Evolutionary conservation across 2,888 invertebrate species (phyloP).

Genomic region (Caenorhabditis sp.): DNA sequence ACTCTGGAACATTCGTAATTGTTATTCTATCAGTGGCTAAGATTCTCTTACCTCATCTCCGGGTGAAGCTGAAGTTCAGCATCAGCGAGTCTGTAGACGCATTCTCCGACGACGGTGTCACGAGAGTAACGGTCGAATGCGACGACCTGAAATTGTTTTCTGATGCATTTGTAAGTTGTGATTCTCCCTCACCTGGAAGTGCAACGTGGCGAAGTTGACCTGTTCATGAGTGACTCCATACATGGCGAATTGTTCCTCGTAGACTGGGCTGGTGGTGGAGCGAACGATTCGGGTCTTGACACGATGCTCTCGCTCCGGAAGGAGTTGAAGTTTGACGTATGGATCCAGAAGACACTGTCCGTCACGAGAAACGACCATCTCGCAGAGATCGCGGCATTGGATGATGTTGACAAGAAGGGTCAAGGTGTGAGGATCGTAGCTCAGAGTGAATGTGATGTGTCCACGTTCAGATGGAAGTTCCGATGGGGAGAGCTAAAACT

Average conservation of each 20-base stretch:
- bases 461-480: slow-evolving; percentile 78
- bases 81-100: slow-evolving; percentile 87
- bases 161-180: not conserved
- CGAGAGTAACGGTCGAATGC: slow-evolving; percentile 98
- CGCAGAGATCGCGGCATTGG: slow-evolving; percentile 79
- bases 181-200: slow-evolving; percentile 87
- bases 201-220: slow-evolving; percentile 89
- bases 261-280: slow-evolving; percentile 96
- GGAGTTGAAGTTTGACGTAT: slow-evolving; percentile 96
- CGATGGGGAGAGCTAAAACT: slow-evolving; percentile 71
- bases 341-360: slow-evolving; percentile 88
- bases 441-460: slow-evolving; percentile 77
- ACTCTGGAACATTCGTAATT: slow-evolving; percentile 51
- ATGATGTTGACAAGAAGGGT: slow-evolving; percentile 81
- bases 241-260: slow-evolving; percentile 99
- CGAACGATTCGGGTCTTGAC: slow-evolving; percentile 89
- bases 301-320: slow-evolving; percentile 86
- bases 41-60: slow-evolving; percentile 61
- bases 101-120: slow-evolving; percentile 98
- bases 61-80: slow-evolving; percentile 83
- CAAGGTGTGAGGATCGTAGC: slow-evolving; percentile 78
- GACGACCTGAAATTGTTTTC: slow-evolving; percentile 83
- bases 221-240: slow-evolving; percentile 87
- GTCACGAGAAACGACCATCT: slow-evolving; percentile 75
- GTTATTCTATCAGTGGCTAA: not conserved